phyloP scores from a whole-genome alignment of 2,113 vertebrate genomes.

The Oryzias woworae region DNA sequence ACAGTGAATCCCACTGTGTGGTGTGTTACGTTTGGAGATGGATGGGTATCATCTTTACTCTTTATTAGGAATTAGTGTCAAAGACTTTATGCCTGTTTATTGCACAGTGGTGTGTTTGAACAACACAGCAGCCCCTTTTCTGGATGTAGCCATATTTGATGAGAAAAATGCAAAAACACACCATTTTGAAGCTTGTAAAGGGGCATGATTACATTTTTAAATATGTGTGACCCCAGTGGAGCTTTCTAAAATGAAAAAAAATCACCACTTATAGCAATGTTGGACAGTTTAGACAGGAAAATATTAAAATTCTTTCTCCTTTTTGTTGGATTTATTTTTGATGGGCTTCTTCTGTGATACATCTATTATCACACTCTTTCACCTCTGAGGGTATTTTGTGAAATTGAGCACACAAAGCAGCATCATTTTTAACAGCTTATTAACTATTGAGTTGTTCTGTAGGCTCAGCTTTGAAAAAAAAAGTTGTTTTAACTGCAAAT shows the following conservation, averaged over 20 bases:
- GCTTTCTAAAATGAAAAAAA: too few relatives aligned
- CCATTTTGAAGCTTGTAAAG: slow-evolving; percentile 3
- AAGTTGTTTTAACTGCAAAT: slow-evolving; percentile 24
- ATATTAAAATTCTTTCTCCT: too few relatives aligned
- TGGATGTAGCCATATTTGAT: background rate
- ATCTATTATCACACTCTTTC: slow-evolving; percentile 18
- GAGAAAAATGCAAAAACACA: background rate
- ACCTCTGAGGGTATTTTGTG: slow-evolving; percentile 1
- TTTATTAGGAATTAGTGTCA: slow-evolving; percentile 13
- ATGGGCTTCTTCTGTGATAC: slow-evolving; percentile 22
- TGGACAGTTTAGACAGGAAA: too few relatives aligned
- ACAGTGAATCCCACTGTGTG: background rate
- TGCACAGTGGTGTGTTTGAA: too few relatives aligned
- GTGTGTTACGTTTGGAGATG: background rate
- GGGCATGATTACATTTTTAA: too few relatives aligned
- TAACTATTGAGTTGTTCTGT: slow-evolving; percentile 22
- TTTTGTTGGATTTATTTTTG: background rate
- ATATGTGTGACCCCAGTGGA: too few relatives aligned
- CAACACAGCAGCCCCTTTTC: too few relatives aligned
- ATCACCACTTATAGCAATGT: too few relatives aligned
- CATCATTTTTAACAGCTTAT: slow-evolving; percentile 19
- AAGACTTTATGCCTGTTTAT: background rate
- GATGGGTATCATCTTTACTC: background rate
- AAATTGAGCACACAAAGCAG: slow-evolving; percentile 37
- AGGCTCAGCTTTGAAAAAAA: slow-evolving; percentile 21